A percentile compares a stretch with the other conserved stretches of the same genome.
Conservation (phyloP, 2,113 vertebrate species). For the Myotis lucifugus region DNA sequence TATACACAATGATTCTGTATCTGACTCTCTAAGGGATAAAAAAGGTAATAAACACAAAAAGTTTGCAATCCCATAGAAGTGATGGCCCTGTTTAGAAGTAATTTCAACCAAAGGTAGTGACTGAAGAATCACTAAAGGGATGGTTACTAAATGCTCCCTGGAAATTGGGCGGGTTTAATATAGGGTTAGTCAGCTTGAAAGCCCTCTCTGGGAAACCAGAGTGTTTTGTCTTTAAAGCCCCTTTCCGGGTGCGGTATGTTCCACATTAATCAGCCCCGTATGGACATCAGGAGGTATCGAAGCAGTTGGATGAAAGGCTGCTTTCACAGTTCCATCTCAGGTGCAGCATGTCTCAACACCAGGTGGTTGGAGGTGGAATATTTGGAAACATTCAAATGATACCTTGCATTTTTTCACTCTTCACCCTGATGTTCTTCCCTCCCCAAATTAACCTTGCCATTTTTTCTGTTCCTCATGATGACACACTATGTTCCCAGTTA, state of each 20-base stretch:
- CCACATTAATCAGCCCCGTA: not conserved
- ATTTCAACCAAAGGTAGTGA: constrained; percentile 13
- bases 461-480: not conserved
- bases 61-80: not conserved
- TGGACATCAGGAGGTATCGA: not conserved
- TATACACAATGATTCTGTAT: not conserved
- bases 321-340: constrained; percentile 31
- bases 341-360: constrained; percentile 54
- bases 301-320: constrained; percentile 36
- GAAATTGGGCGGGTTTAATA: not conserved
- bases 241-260: not conserved
- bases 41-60: constrained; percentile 4
- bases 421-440: not conserved
- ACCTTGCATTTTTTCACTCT: not conserved
- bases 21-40: not conserved
- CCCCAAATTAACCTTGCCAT: not conserved
- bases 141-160: not conserved
- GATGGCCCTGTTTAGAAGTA: not conserved
- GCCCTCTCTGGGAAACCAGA: not conserved
- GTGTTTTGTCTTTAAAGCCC: not conserved
- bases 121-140: not conserved
- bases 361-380: constrained; percentile 65
- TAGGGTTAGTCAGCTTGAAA: constrained; percentile 24
- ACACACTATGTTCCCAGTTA: not conserved
- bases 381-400: constrained; percentile 36